phyloP scores from a whole-genome alignment of 2,113 vertebrate genomes.

The Melanerpes aurifrons region DNA sequence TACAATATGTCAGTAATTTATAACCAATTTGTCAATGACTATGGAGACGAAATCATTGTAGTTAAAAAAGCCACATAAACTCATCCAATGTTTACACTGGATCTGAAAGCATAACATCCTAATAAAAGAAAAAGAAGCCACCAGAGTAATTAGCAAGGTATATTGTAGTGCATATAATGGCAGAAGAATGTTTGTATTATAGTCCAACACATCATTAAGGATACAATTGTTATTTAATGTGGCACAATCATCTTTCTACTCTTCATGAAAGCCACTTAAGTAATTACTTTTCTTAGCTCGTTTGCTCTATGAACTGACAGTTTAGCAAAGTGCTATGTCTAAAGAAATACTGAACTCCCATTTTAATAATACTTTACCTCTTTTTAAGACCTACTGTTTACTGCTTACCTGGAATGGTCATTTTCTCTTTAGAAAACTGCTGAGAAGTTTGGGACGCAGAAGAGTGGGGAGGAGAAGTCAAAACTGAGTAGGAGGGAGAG shows the following conservation, averaged over 20 bases:
- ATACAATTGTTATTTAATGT: constrained; percentile 91
- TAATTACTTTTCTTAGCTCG: constrained; percentile 89
- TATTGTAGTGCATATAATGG: constrained; percentile 71
- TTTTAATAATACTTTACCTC: constrained; percentile 25
- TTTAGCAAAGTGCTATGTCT: constrained; percentile 74
- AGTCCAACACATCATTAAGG: constrained; percentile 87
- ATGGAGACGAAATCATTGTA: constrained; percentile 70
- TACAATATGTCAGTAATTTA: constrained; percentile 66
- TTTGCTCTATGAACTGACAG: constrained; percentile 80
- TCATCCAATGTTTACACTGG: constrained; percentile 67
- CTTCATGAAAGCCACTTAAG: constrained; percentile 86
- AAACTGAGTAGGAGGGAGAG: not conserved
- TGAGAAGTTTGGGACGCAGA: not conserved
- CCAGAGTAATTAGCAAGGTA: constrained; percentile 83
- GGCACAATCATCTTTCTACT: constrained; percentile 87
- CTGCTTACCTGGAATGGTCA: not conserved
- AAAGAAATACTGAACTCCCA: constrained; percentile 67
- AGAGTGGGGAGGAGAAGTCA: not conserved
- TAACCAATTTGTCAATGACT: constrained; percentile 79
- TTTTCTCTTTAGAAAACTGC: not conserved
- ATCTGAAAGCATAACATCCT: constrained; percentile 61
- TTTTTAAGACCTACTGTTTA: constrained; percentile 23
- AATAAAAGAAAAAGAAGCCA: constrained; percentile 73
- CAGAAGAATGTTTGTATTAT: constrained; percentile 82
- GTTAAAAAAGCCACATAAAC: not conserved